phyloP scores from a whole-genome alignment of 2,797 vertebrate genomes.

The Takifugu rubripes region DNA sequence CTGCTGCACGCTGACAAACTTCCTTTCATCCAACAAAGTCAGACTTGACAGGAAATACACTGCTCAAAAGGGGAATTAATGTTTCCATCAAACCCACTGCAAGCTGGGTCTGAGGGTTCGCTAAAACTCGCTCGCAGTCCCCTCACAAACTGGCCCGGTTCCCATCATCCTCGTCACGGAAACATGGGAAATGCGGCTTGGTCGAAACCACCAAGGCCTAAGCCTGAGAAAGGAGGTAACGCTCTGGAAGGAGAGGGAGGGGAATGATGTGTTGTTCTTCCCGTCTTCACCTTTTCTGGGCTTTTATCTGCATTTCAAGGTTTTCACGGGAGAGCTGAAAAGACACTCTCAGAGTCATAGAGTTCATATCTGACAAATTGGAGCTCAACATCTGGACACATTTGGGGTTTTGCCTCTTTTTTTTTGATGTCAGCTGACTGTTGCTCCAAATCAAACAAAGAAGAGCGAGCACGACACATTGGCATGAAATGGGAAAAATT shows the following conservation, averaged over 20 bases:
- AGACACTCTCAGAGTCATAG: background rate
- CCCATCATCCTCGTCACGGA: too few relatives aligned
- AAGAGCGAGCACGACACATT: slow-evolving; percentile 1
- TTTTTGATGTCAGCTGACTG: slow-evolving; percentile 9
- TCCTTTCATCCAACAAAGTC: background rate
- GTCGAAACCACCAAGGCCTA: background rate
- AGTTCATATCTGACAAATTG: slow-evolving; percentile 30
- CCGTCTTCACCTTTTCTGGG: background rate
- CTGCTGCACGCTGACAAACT: background rate
- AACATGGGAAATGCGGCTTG: too few relatives aligned
- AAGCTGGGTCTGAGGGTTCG: background rate
- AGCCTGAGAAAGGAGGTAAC: too few relatives aligned
- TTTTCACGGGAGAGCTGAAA: background rate
- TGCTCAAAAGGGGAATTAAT: background rate
- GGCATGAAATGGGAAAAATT: background rate
- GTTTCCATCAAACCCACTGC: background rate
- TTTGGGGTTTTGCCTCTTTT: slow-evolving; percentile 14
- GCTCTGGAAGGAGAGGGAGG: too few relatives aligned
- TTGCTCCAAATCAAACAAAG: background rate
- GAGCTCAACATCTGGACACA: slow-evolving; percentile 47
- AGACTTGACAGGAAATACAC: background rate
- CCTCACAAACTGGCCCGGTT: too few relatives aligned
- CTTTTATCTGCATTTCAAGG: background rate
- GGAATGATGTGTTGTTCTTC: background rate
- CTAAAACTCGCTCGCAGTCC: too few relatives aligned